Evolutionary conservation across 1,140 invertebrate genomes (phyloP), one percentile per base, ranked within the genome.

Genomic region (Pachyrhynchus sulphureomaculatus): DNA sequence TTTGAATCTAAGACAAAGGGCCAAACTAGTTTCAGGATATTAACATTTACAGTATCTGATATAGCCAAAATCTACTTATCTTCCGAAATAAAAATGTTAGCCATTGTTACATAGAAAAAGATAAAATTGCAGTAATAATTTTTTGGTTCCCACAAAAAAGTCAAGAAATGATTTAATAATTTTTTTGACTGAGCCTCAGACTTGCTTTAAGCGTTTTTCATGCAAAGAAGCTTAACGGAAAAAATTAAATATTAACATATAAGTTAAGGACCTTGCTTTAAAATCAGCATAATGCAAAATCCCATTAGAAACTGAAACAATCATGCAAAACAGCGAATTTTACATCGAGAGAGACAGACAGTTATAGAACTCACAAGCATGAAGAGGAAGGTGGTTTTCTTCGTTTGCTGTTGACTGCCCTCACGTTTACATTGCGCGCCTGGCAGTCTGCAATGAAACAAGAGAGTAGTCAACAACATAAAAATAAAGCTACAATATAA

Each of bases 341-440:
- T 79, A 83, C 80, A 83, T 81, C 78, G 78, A 82, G 78, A 82
- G 79, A 75, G 64, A 73, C 78, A 82, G 78, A 82, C 79, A 75
- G 64, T 72, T 56, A 67, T 67, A 71, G 65, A 70, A 85, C 83
- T 84, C 83, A 85, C 83, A 84, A 85, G 83, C 83, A 85, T 79
- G 83, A 82, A 81, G 83, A 82, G 76, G 83, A 80, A 78, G 83
- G 78, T 79, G 82, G 79, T 84, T 84, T 84, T 81, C 83, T 85
- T 83, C 84, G 80, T 81, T 86, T 85, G 81, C 80, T 79, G 83
- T 84, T 84, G 82, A 85, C 83, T 83, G 84, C 84, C 84, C 84
- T 85, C 81, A 84, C 83, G 82, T 85, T 85, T 83, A 85, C 84
- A 86, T 85, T 86, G 81, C 84, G 83, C 83, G 83, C 84, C 82